These are phyloP conservation scores for Anguilla megastoma DNA, from an alignment of 2,797 vertebrate species.

Conservation along the genomic window DNA sequence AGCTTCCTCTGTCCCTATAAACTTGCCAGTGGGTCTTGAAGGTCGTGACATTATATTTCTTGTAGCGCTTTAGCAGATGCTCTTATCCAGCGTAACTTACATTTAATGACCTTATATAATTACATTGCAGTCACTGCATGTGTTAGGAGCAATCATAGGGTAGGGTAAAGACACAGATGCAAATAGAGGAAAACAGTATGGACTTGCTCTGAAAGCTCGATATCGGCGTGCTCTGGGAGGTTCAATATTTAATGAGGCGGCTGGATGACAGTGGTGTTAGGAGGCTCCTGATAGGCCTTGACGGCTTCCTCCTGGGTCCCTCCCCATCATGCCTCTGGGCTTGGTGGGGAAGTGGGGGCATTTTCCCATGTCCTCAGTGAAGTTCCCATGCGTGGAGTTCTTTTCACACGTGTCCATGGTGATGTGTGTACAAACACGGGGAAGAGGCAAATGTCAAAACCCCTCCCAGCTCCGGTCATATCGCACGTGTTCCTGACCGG, in stretches of 20 bases:
- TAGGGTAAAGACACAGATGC: not conserved
- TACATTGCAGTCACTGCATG: not conserved
- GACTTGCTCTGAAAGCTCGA: constrained; percentile 17
- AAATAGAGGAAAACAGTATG: not conserved
- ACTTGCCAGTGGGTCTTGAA: not conserved
- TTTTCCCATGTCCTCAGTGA: not conserved
- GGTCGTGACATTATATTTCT: not conserved
- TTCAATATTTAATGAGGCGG: constrained; percentile 28
- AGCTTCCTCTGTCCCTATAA: not conserved
- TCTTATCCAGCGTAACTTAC: not conserved
- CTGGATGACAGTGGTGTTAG: not conserved
- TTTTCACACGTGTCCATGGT: not conserved
- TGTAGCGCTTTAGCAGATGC: not conserved
- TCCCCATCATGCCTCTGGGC: constrained; percentile 7
- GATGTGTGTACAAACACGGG: not conserved
- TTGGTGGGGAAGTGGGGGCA: not conserved
- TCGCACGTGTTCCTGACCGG: not conserved
- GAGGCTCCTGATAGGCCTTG: too few species aligned
- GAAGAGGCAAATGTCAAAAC: too few species aligned
- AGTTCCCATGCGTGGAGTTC: not conserved
- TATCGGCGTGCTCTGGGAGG: not conserved
- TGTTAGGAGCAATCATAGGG: not conserved
- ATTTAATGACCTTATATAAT: not conserved
- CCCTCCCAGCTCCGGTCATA: not conserved
- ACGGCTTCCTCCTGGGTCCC: not conserved